phyloP scores from a whole-genome alignment of 1,140 invertebrate species.

The Lordiphosa stackelbergi region DNA sequence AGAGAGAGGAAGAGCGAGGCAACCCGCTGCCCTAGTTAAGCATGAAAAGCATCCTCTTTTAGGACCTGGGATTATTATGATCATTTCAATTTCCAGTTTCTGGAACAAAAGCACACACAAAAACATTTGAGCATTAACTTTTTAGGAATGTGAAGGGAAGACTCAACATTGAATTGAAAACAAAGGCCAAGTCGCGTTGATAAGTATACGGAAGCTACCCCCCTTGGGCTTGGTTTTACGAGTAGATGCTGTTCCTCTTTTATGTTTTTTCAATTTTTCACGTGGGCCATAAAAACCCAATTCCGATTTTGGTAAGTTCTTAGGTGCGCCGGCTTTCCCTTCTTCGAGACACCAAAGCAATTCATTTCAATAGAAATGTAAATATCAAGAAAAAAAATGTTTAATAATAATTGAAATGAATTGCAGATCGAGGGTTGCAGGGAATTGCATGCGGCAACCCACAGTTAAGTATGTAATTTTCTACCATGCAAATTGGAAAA shows the following conservation, averaged over 20 bases:
- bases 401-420: slow-evolving; percentile 72
- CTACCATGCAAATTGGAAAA: slow-evolving; percentile 43
- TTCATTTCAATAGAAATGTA: slow-evolving; percentile 73
- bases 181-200: slow-evolving; percentile 30
- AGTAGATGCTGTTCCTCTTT: slow-evolving; percentile 28
- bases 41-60: slow-evolving; percentile 45
- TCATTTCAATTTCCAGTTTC: slow-evolving; percentile 59
- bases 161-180: slow-evolving; percentile 21
- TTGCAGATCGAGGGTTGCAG: slow-evolving; percentile 35
- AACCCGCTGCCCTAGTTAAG: slow-evolving; percentile 55
- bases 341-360: slow-evolving; percentile 16
- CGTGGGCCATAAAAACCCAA: slow-evolving; percentile 36
- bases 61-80: slow-evolving; percentile 19
- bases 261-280: slow-evolving; percentile 68
- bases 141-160: slow-evolving; percentile 22
- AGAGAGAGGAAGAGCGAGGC: slow-evolving; percentile 10
- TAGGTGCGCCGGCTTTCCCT: slow-evolving; percentile 25
- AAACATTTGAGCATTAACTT: slow-evolving; percentile 63
- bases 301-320: slow-evolving; percentile 26
- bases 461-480: slow-evolving; percentile 52
- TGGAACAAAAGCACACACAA: slow-evolving; percentile 52
- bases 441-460: slow-evolving; percentile 62
- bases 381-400: slow-evolving; percentile 53
- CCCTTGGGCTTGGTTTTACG: slow-evolving; percentile 37
- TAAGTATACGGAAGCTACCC: slow-evolving; percentile 39